Percentiles rank a stretch among this genome's conserved stretches.
phyloP scores from a whole-genome alignment of 2,113 vertebrate species.

The Pteropus alecto region DNA sequence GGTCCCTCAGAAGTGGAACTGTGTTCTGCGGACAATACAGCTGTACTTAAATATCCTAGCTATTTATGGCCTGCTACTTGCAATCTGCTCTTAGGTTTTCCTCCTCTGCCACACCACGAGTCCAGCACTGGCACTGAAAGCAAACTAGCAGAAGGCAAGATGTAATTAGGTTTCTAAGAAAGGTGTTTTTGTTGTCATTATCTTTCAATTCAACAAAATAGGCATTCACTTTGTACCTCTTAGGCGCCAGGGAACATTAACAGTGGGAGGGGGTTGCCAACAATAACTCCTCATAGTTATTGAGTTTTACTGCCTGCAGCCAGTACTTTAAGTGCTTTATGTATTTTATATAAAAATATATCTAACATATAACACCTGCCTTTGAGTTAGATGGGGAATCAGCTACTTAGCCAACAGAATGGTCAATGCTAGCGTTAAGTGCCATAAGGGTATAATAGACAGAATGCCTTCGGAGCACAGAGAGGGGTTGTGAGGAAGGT shows the following conservation, averaged over 20 bases:
- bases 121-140: not conserved
- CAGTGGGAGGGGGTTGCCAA: not conserved
- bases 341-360: not conserved
- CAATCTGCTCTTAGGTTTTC: not conserved
- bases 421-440: not conserved
- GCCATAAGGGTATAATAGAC: not conserved
- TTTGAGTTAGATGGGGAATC: not conserved
- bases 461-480: not conserved
- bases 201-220: not conserved
- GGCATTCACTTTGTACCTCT: not conserved
- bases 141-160: not conserved
- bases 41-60: not conserved
- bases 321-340: not conserved
- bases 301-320: not conserved
- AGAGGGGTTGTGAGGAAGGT: not conserved
- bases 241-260: not conserved
- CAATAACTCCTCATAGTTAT: not conserved
- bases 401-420: not conserved
- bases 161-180: not conserved
- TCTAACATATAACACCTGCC: not conserved
- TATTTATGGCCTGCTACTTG: not conserved
- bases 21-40: not conserved
- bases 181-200: not conserved
- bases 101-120: not conserved
- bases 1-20: not conserved